These are phyloP conservation scores for Heterotilapia buettikoferi DNA, from an alignment of 2,113 vertebrate genomes.

Conservation along the genomic window DNA sequence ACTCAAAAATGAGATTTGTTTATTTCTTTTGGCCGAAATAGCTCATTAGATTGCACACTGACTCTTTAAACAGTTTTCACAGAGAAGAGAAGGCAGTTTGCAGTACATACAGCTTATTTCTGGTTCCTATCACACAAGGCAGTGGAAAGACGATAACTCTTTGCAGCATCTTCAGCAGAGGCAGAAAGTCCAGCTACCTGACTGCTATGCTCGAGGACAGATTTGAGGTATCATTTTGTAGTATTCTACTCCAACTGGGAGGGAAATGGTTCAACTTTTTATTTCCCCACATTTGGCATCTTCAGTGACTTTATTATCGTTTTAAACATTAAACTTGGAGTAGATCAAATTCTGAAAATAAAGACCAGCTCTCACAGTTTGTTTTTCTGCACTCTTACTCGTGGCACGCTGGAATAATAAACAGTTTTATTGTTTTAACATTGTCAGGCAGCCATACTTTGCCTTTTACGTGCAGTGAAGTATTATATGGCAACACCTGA, in stretches of 20 bases:
- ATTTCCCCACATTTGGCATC: not conserved
- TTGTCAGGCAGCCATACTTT: not conserved
- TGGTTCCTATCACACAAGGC: not conserved
- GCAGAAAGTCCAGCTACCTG: not conserved
- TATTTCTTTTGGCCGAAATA: constrained; percentile 29
- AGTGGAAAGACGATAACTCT: not conserved
- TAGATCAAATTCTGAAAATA: not conserved
- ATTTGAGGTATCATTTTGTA: not conserved
- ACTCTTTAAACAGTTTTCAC: constrained; percentile 9
- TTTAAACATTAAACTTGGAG: not conserved
- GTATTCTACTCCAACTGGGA: not conserved
- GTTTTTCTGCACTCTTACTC: not conserved
- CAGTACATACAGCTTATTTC: not conserved
- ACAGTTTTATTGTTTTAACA: not conserved
- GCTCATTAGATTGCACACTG: not conserved
- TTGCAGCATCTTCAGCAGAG: not conserved
- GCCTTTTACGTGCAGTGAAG: not conserved
- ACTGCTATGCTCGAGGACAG: not conserved
- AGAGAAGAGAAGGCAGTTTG: constrained; percentile 6
- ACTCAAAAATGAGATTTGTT: constrained; percentile 35
- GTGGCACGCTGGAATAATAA: not conserved
- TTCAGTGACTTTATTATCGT: not conserved
- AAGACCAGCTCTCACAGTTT: not conserved
- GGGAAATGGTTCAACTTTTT: not conserved
- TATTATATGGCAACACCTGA: not conserved